Base-by-base conservation (phyloP, 2,113 vertebrate species). In the Zingel zingel region DNA sequence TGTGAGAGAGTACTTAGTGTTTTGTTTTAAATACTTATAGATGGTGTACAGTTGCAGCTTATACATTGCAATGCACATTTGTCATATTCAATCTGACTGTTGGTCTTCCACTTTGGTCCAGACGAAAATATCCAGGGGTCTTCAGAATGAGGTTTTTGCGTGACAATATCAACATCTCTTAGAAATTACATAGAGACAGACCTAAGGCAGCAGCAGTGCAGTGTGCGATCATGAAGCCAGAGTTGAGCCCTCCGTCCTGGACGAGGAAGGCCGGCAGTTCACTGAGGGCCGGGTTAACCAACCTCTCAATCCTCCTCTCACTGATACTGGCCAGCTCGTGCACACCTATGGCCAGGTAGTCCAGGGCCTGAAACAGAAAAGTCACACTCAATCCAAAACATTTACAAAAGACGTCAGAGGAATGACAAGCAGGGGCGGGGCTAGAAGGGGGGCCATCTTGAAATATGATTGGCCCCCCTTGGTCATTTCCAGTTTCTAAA, bases 251-350 rank as follows among this genome's bases (percentile, higher is more conserved):
- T 67, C 63, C 63, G 0, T 77, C 63, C 39, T 58, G 23, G 39
- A 77, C 39, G 2, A 67, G 74, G 63, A 77, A 67, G 39, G 39
- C 63, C 2, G 74, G 63, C 23, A 77, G 74, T 1, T 36, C 63
- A 33, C 63, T 67, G 39, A 77, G 50, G 53, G 36, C 13, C 3
- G 53, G 63, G 39, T 77, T 77, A 19, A 77, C 63, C 63, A 68
- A 18, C 23, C 54, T 59, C 54, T 48, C 74, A 64, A 53, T 62
- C 71, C 79, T 74, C 30, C 79, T 68, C 79, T 81, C 79, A 15
- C 79, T 74, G 1, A 68, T 45, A 14, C 33, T 43, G 9, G 53
- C 53, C 53, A 81, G 54, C 30, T 67, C 53, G 2, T 74, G 79
- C 18, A 75, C 75, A 25, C 45, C 76, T 25, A 61, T 69, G 21